A percentile compares a stretch with the other conserved stretches of the same genome.
phyloP scores from a whole-genome alignment of 2,888 invertebrate species.

The Monopis laevigella region DNA sequence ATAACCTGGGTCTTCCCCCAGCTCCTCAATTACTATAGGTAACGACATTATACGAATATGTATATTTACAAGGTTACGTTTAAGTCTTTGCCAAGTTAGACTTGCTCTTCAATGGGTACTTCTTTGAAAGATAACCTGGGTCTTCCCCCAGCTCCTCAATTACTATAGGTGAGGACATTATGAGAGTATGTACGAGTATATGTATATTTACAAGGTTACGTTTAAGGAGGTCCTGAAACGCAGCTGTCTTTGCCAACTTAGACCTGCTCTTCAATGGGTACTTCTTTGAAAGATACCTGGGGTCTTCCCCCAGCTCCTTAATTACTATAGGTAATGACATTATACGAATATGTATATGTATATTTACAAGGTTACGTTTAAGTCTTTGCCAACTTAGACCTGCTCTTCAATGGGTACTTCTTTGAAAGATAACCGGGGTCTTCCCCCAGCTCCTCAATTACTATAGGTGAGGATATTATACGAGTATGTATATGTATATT shows the following conservation, averaged over 20 bases:
- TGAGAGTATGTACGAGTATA: too few relatives aligned
- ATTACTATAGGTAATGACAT: background rate
- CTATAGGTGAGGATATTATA: slow-evolving; percentile 70
- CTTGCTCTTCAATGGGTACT: slow-evolving; percentile 88
- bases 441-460: slow-evolving; percentile 91
- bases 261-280: background rate
- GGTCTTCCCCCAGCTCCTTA: background rate
- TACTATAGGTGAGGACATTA: slow-evolving; percentile 80
- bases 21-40: background rate
- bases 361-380: background rate
- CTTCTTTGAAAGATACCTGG: background rate
- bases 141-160: slow-evolving; percentile 88
- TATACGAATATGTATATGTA: background rate
- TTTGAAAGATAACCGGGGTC: slow-evolving; percentile 88
- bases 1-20: background rate
- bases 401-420: slow-evolving; percentile 88
- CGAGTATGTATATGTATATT: too few relatives aligned
- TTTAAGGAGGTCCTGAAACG: background rate
- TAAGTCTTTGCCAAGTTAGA: slow-evolving; percentile 93
- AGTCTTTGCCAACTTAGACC: slow-evolving; percentile 92
- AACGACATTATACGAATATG: background rate
- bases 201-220: background rate
- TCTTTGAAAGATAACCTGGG: slow-evolving; percentile 85
- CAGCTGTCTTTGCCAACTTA: background rate
- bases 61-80: background rate